Percentiles rank a stretch among this genome's conserved stretches.
These are phyloP conservation scores for Camponotus vicinus DNA, from an alignment of 1,140 invertebrate species.

Conservation along the genomic window DNA sequence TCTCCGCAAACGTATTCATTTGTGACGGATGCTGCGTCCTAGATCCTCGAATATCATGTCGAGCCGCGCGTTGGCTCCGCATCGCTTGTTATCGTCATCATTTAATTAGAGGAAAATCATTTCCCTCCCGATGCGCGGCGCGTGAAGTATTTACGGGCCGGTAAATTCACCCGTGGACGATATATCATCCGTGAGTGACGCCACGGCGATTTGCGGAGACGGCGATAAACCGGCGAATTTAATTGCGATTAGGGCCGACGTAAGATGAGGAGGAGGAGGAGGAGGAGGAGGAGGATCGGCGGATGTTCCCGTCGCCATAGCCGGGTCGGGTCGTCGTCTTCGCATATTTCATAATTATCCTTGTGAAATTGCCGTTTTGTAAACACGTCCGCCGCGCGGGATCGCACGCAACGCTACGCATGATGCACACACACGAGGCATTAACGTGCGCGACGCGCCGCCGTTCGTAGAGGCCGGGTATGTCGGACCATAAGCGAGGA, in stretches of 20 bases:
- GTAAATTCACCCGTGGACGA: constrained; percentile 35
- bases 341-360: constrained; percentile 60
- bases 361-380: constrained; percentile 61
- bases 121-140: background rate
- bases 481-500: constrained; percentile 82
- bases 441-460: constrained; percentile 66
- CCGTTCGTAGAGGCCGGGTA: constrained; percentile 70
- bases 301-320: constrained; percentile 7
- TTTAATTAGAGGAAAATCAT: constrained; percentile 38
- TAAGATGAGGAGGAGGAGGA: constrained; percentile 17
- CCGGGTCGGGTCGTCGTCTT: constrained; percentile 11
- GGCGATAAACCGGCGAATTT: constrained; percentile 50
- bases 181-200: constrained; percentile 47
- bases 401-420: constrained; percentile 50
- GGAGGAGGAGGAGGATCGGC: constrained; percentile 21
- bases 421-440: constrained; percentile 54
- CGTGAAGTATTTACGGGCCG: constrained; percentile 19
- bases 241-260: constrained; percentile 46
- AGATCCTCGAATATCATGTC: background rate
- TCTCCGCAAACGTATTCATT: background rate
- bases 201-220: constrained; percentile 21
- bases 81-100: background rate
- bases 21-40: background rate
- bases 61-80: background rate
- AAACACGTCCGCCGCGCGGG: constrained; percentile 52